Evolutionary conservation across 1,140 invertebrate species (phyloP).

Genomic region (Drosophila punjabiensis): DNA sequence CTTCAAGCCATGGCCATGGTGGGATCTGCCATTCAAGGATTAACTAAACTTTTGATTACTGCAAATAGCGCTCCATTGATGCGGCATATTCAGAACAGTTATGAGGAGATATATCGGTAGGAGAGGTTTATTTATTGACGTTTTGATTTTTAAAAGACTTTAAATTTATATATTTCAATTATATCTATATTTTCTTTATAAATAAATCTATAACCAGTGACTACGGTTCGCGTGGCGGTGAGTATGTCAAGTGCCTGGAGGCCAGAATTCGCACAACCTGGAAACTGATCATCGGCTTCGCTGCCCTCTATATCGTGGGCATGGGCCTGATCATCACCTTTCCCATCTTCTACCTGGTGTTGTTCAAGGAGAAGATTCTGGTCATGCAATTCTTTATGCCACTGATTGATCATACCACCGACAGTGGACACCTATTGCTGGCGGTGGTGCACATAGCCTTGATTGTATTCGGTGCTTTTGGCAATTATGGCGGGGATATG

Average conservation of each 20-base stretch:
- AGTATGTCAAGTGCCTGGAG: slow-evolving; percentile 47
- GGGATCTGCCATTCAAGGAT: slow-evolving; percentile 46
- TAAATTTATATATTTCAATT: background rate
- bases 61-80: slow-evolving; percentile 2
- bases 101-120: slow-evolving; percentile 50
- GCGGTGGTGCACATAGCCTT: slow-evolving; percentile 29
- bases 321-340: slow-evolving; percentile 18
- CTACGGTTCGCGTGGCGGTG: slow-evolving; percentile 46
- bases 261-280: slow-evolving; percentile 46
- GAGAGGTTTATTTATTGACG: background rate
- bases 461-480: slow-evolving; percentile 50
- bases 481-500: slow-evolving; percentile 72
- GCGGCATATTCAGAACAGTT: slow-evolving; percentile 36
- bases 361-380: slow-evolving; percentile 39
- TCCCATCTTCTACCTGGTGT: slow-evolving; percentile 45
- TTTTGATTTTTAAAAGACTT: too few species aligned
- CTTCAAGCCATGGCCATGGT: slow-evolving; percentile 52
- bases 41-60: slow-evolving; percentile 39
- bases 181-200: background rate
- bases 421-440: slow-evolving; percentile 50
- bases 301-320: slow-evolving; percentile 7
- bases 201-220: slow-evolving; percentile 8
- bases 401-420: slow-evolving; percentile 39
- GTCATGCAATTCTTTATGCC: slow-evolving; percentile 68
- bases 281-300: slow-evolving; percentile 38